phyloP scores from a whole-genome alignment of 2,113 vertebrate genomes.

The Peucedramus taeniatus region DNA sequence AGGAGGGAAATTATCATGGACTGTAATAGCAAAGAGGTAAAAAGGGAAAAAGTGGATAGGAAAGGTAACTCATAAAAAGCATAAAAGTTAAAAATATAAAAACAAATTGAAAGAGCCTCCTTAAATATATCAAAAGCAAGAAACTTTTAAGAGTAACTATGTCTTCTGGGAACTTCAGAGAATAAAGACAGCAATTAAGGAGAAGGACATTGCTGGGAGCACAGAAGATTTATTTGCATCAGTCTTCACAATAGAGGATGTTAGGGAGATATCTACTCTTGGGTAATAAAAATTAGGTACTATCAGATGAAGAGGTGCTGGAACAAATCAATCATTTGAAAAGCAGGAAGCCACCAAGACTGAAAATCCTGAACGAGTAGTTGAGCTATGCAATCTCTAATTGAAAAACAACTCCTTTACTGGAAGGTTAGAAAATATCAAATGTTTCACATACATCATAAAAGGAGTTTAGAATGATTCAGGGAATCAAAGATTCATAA shows the following conservation, averaged over 20 bases:
- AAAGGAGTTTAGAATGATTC: neutral
- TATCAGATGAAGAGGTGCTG: constrained; percentile 44
- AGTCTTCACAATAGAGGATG: neutral
- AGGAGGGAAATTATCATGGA: neutral
- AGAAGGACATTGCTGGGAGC: neutral
- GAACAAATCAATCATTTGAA: constrained; percentile 52
- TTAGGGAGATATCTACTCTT: neutral
- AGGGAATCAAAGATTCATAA: neutral
- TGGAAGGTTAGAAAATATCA: neutral
- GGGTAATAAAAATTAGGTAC: constrained; percentile 47
- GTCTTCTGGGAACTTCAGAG: neutral
- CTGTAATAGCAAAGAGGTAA: neutral
- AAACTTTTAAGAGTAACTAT: neutral
- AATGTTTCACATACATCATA: neutral
- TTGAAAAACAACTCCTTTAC: constrained; percentile 14
- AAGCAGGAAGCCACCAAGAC: neutral
- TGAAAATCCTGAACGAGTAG: neutral
- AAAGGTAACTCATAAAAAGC: neutral
- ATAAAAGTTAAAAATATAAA: neutral
- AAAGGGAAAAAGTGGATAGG: neutral
- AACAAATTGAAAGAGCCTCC: neutral
- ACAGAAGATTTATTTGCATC: constrained; percentile 41
- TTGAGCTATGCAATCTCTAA: neutral
- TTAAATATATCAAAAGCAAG: neutral
- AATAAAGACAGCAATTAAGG: constrained; percentile 10